Conservation (phyloP, 1,140 invertebrate species). For the Diabrotica undecimpunctata region DNA sequence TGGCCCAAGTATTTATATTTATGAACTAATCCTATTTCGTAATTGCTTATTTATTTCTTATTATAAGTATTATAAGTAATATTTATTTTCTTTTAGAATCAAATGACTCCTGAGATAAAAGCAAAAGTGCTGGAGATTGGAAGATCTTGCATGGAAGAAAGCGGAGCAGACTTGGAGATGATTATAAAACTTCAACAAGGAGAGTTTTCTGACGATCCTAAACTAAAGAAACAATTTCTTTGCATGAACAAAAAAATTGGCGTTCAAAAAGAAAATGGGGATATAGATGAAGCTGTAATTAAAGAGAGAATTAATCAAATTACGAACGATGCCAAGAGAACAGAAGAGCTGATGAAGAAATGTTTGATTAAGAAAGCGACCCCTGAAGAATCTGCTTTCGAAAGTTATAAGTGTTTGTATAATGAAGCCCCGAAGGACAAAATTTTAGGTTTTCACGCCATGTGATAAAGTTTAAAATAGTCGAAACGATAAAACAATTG, state of each 20-base stretch:
- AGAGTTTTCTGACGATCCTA: conserved; percentile 45
- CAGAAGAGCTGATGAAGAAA: conserved; percentile 24
- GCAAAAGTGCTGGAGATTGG: conserved; percentile 50
- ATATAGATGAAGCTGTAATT: conserved; percentile 45
- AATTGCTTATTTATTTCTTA: too few relatives aligned
- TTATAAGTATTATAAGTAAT: too few relatives aligned
- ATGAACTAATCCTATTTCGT: too few relatives aligned
- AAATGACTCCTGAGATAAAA: conserved; percentile 51
- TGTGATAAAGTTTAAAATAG: background rate
- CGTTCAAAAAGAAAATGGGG: conserved; percentile 44
- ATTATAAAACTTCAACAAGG: conserved; percentile 47
- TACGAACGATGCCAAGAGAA: conserved; percentile 39
- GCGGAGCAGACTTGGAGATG: conserved; percentile 43
- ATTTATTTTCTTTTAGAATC: conserved; percentile 12
- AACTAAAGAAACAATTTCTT: conserved; percentile 47
- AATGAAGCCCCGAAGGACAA: conserved; percentile 17
- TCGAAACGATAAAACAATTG: background rate
- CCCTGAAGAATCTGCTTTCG: conserved; percentile 28
- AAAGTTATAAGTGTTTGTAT: conserved; percentile 24
- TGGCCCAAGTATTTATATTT: too few relatives aligned
- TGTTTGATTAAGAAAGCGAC: conserved; percentile 25
- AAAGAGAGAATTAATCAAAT: conserved; percentile 44
- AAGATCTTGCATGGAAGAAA: conserved; percentile 47
- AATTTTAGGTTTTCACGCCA: conserved; percentile 7
- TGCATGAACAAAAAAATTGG: conserved; percentile 50